Evolutionary conservation across 2,797 vertebrate genomes (phyloP).

Genomic region (Cirrhinus molitorella): DNA sequence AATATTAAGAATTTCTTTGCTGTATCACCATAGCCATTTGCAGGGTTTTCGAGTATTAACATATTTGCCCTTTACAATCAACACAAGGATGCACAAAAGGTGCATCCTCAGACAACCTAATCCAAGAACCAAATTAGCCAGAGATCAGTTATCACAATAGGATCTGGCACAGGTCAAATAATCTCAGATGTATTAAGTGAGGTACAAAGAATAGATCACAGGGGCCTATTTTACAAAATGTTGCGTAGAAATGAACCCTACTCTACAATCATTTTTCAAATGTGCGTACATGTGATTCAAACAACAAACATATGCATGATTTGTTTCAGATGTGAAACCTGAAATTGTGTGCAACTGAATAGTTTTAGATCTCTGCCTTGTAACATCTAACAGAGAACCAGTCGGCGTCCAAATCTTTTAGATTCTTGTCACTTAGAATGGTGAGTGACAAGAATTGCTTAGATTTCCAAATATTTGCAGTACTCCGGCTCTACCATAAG

Average conservation of each 20-base stretch:
- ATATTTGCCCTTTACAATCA: not conserved
- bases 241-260: not conserved
- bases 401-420: not conserved
- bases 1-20: not conserved
- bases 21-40: not conserved
- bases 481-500: not conserved
- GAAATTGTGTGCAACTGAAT: not conserved
- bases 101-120: too few relatives aligned
- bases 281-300: not conserved
- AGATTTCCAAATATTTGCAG: not conserved
- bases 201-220: too few relatives aligned
- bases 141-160: not conserved
- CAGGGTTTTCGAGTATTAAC: not conserved
- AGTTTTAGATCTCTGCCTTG: not conserved
- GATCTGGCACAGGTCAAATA: not conserved
- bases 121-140: too few relatives aligned
- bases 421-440: too few relatives aligned
- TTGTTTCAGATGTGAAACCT: not conserved
- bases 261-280: not conserved
- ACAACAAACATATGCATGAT: too few relatives aligned
- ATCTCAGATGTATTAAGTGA: not conserved
- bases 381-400: not conserved
- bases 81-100: too few relatives aligned
- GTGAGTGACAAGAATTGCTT: not conserved
- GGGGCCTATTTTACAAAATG: not conserved